Evolutionary conservation across 2,113 vertebrate genomes (phyloP).

Genomic region (Mirza zaza): DNA sequence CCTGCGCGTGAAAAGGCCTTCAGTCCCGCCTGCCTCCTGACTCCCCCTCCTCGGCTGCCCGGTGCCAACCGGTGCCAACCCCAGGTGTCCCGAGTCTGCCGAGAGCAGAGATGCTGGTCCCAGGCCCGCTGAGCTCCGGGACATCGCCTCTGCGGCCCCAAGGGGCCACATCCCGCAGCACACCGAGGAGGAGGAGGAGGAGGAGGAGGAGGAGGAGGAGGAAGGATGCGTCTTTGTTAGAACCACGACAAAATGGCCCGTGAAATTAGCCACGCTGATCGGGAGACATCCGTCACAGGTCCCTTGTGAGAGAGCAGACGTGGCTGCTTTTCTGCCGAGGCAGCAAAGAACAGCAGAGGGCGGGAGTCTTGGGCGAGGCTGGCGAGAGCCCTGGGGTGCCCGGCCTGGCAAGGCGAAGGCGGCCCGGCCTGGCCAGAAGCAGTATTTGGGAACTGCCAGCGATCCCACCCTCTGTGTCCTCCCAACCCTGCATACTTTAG

Average conservation of each 20-base stretch:
- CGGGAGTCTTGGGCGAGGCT: not conserved
- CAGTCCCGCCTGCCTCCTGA: not conserved
- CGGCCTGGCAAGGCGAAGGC: accelerated
- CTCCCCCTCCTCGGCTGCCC: not conserved
- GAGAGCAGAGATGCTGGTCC: not conserved
- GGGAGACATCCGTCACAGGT: accelerated
- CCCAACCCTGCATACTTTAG: accelerated
- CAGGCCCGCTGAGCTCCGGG: not conserved
- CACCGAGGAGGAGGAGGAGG: not conserved
- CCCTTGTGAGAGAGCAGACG: accelerated
- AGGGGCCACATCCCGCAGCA: not conserved
- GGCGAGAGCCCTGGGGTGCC: accelerated
- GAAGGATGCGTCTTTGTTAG: accelerated
- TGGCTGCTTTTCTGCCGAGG: not conserved
- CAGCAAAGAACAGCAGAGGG: not conserved
- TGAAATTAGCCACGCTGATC: accelerated
- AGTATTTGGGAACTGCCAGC: too few relatives aligned
- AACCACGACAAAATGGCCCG: accelerated
- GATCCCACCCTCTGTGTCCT: too few relatives aligned
- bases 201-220: not conserved
- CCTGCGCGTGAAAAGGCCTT: not conserved
- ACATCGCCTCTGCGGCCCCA: too few relatives aligned
- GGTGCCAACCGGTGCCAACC: not conserved
- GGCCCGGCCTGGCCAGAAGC: not conserved
- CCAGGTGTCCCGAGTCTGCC: not conserved